Conservation (phyloP, 2,888 invertebrate species). For the Cremastobaeus sp. region DNA sequence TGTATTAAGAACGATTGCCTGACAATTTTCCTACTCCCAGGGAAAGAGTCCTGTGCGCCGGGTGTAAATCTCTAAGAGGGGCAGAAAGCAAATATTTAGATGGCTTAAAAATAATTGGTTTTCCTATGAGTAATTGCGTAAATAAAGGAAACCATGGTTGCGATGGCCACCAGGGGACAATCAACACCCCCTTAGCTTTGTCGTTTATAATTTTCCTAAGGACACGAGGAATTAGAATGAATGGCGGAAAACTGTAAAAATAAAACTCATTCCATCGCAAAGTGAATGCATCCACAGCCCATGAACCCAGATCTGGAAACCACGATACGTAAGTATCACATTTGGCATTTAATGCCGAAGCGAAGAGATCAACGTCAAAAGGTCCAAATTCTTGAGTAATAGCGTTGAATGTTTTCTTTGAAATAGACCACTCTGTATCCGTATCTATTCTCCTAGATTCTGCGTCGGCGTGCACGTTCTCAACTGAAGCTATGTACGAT, state of each 20-base stretch:
- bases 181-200: background rate
- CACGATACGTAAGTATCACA: background rate
- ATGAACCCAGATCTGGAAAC: background rate
- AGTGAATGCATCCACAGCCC: background rate
- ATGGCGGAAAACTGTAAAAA: background rate
- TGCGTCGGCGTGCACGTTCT: background rate
- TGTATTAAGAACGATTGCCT: background rate
- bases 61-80: slow-evolving; percentile 5
- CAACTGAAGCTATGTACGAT: background rate
- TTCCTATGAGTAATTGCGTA: background rate
- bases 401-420: background rate
- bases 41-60: too few species aligned
- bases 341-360: background rate
- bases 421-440: background rate
- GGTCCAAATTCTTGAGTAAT: background rate
- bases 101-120: background rate
- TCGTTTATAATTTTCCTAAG: background rate
- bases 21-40: slow-evolving; percentile 5
- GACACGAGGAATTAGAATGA: background rate
- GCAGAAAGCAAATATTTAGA: background rate
- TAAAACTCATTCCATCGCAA: background rate
- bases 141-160: slow-evolving; percentile 3
- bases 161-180: background rate
- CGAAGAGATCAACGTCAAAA: background rate
- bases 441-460: background rate